These are phyloP conservation scores for Aphelocoma coerulescens DNA, from an alignment of 2,113 vertebrate species.

Conservation along the genomic window DNA sequence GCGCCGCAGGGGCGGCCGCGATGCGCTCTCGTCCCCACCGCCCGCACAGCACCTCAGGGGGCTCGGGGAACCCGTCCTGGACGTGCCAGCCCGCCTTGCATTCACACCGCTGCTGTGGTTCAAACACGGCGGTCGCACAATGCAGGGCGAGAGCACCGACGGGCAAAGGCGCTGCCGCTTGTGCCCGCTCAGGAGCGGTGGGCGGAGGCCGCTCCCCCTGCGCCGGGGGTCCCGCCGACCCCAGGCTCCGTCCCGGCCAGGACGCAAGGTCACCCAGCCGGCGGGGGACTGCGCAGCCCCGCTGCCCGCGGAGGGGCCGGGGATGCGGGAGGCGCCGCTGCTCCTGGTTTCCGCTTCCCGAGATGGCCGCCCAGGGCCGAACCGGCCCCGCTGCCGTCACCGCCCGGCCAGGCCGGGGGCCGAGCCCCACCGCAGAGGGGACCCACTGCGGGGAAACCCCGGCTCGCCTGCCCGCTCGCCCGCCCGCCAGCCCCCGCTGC, in stretches of 20 bases:
- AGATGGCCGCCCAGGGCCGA: neutral
- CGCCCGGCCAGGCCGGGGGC: no score
- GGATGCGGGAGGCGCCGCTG: neutral
- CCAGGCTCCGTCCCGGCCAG: no score
- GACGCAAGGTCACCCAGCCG: neutral
- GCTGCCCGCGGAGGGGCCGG: no score
- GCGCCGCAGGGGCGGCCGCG: neutral
- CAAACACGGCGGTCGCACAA: accelerated
- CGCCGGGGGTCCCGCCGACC: no score
- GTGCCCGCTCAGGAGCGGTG: neutral
- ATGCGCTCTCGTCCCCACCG: neutral
- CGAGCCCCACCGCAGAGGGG: no score
- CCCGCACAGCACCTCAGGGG: neutral
- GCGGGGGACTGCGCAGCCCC: neutral
- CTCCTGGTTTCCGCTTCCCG: neutral
- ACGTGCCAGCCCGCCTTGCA: accelerated
- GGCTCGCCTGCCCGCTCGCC: neutral
- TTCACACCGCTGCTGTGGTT: accelerated
- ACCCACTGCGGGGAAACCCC: neutral
- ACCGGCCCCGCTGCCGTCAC: neutral
- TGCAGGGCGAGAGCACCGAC: accelerated
- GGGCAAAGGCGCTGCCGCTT: neutral
- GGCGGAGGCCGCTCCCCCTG: neutral
- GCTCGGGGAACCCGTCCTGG: neutral
- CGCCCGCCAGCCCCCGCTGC: neutral